A percentile compares a stretch with the other conserved stretches of the same genome.
Conservation (phyloP, 2,113 vertebrate species). For the Cheirogaleus medius region DNA sequence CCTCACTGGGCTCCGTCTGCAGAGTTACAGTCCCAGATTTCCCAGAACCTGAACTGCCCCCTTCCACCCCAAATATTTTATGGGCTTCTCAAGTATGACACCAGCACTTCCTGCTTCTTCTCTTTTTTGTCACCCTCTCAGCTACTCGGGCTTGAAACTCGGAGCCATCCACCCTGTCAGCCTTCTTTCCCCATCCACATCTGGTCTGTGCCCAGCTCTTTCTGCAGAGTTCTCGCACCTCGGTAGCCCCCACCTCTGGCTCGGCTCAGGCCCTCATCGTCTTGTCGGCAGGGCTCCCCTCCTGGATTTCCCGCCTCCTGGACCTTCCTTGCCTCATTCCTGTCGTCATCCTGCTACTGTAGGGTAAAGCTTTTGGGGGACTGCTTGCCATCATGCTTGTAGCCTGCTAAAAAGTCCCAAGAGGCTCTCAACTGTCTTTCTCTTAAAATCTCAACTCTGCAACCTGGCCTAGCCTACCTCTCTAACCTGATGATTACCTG, state of each 20-base stretch:
- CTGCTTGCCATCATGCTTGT: not conserved
- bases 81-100: not conserved
- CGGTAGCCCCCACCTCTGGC: not conserved
- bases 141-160: not conserved
- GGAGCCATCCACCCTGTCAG: not conserved
- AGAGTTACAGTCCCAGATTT: not conserved
- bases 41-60: not conserved
- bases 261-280: not conserved
- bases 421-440: not conserved
- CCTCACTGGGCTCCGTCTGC: not conserved
- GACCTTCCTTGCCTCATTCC: not conserved
- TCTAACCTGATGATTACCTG: not conserved
- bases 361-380: not conserved
- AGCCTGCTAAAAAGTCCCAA: not conserved
- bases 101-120: not conserved
- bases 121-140: not conserved
- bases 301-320: not conserved
- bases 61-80: not conserved
- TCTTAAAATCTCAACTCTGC: not conserved
- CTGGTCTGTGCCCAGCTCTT: not conserved
- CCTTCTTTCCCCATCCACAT: not conserved
- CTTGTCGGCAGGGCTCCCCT: accelerated
- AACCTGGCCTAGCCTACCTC: not conserved
- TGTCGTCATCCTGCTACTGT: not conserved
- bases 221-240: not conserved